Conservation (phyloP, 2,797 vertebrate genomes). For the Centropyge bicolor region DNA sequence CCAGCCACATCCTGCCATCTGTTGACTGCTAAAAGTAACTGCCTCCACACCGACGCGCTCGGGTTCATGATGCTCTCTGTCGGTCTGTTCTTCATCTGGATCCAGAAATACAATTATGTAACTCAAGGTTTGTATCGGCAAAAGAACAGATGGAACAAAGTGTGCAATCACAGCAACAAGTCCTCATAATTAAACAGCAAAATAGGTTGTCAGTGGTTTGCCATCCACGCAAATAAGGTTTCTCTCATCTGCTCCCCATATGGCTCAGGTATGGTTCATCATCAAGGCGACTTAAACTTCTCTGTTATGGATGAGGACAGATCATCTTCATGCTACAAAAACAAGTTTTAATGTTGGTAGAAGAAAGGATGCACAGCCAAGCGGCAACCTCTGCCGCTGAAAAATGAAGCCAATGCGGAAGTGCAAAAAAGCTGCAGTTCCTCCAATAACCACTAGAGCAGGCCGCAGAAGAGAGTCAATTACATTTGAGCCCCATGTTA, state of each 20-base stretch:
- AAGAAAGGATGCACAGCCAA: neutral
- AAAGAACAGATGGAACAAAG: slow-evolving; percentile 49
- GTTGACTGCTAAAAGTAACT: slow-evolving; percentile 79
- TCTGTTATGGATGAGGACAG: neutral
- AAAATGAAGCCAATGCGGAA: too few relatives aligned
- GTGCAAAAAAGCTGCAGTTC: too few relatives aligned
- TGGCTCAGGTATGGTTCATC: neutral
- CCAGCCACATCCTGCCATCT: slow-evolving; percentile 82
- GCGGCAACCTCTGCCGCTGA: too few relatives aligned
- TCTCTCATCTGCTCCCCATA: neutral
- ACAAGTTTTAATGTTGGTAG: neutral
- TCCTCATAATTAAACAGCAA: slow-evolving; percentile 19
- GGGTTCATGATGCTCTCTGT: slow-evolving; percentile 15
- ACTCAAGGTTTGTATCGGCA: slow-evolving; percentile 32
- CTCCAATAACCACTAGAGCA: too few relatives aligned
- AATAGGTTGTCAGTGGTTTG: slow-evolving; percentile 2
- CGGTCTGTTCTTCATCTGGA: slow-evolving; percentile 27
- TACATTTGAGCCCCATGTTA: too few relatives aligned
- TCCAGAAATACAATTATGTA: slow-evolving; percentile 6
- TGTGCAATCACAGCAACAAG: slow-evolving; percentile 17
- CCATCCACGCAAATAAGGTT: neutral
- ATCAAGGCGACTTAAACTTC: neutral
- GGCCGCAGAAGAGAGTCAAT: too few relatives aligned
- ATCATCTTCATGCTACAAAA: neutral
- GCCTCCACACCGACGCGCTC: slow-evolving; percentile 32